phyloP scores from a whole-genome alignment of 2,797 vertebrate genomes.

The Novumbra hubbsi region DNA sequence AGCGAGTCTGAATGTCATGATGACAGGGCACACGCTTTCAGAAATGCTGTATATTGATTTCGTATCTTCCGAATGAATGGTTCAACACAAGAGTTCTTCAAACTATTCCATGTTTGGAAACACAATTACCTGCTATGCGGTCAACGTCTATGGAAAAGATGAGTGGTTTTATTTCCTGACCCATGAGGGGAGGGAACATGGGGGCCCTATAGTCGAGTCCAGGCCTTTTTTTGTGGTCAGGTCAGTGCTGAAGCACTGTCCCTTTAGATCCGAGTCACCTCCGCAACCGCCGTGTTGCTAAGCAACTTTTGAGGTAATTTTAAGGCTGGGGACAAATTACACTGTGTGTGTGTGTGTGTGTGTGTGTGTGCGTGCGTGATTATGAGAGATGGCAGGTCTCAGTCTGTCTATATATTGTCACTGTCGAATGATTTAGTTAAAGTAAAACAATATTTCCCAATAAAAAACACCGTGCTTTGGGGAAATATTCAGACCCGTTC shows the following conservation, averaged over 20 bases:
- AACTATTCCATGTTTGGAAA: too few species aligned
- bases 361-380: constrained; percentile 22
- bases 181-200: too few species aligned
- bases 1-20: neutral
- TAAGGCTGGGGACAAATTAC: constrained; percentile 47
- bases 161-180: too few species aligned
- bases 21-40: neutral
- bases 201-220: neutral
- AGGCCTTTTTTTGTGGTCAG: neutral
- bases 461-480: too few species aligned
- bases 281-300: constrained; percentile 49
- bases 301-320: constrained; percentile 55
- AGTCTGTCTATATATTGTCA: neutral
- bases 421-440: too few species aligned
- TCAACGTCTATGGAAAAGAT: too few species aligned
- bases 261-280: too few species aligned
- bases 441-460: too few species aligned
- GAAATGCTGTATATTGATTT: neutral
- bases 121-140: too few species aligned
- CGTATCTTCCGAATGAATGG: neutral
- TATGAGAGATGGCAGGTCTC: neutral
- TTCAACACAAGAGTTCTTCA: too few species aligned
- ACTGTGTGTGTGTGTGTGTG: neutral
- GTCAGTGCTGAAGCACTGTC: neutral
- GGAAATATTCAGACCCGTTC: too few species aligned